A percentile compares a stretch with the other conserved stretches of the same genome.
phyloP scores from a whole-genome alignment of 2,113 vertebrate genomes.

The Eulacestoma nigropectus region DNA sequence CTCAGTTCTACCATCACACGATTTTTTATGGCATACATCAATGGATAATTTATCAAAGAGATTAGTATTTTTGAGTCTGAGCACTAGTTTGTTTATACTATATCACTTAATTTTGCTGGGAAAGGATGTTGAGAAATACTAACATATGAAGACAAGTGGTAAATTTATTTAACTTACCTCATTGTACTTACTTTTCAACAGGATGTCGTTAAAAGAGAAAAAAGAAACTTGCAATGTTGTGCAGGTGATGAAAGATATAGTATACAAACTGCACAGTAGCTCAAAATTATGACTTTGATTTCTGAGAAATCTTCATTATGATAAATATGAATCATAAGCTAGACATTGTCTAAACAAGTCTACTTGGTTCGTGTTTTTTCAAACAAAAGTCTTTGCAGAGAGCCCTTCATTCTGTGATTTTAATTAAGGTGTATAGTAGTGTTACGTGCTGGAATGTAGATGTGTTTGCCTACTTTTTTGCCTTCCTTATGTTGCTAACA shows the following conservation, averaged over 20 bases:
- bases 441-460: background rate
- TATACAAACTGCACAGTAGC: background rate
- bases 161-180: background rate
- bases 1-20: background rate
- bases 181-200: background rate
- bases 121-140: background rate
- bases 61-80: background rate
- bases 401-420: background rate
- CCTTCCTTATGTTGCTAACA: background rate
- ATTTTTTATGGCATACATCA: background rate
- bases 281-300: background rate
- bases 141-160: background rate
- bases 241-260: background rate
- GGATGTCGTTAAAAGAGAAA: background rate
- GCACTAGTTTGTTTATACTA: background rate
- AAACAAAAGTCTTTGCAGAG: background rate
- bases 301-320: background rate
- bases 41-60: background rate
- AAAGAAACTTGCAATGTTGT: background rate
- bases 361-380: background rate
- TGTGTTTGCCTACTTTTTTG: background rate
- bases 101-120: background rate
- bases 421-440: background rate
- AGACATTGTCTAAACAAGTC: background rate
- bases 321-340: background rate